Evolutionary conservation across 2,888 invertebrate genomes (phyloP).

Genomic region (Muscina levida): DNA sequence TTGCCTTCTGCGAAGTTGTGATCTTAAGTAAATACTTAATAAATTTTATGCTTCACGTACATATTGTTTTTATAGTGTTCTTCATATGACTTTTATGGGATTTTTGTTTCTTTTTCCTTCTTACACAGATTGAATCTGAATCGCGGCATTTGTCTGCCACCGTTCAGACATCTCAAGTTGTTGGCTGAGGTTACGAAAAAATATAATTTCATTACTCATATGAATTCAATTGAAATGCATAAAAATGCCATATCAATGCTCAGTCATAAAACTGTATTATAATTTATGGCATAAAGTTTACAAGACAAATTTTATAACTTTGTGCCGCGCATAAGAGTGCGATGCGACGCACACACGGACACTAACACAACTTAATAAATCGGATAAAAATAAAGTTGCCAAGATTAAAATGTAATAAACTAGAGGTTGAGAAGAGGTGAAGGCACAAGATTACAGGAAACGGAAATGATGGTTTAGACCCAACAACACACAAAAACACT

Average conservation of each 20-base stretch:
- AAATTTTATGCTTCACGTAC: conserved; percentile 48
- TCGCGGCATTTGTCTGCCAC: not conserved
- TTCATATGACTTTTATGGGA: conserved; percentile 29
- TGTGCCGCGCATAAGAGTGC: no score
- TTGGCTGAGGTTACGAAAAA: not conserved
- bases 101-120: not conserved
- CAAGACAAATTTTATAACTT: not conserved
- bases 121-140: not conserved
- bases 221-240: conserved; percentile 42
- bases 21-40: conserved; percentile 40
- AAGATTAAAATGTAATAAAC: conserved; percentile 5
- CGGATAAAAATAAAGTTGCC: not conserved
- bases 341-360: no score
- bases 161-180: not conserved
- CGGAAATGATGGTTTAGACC: no score
- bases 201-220: conserved; percentile 51
- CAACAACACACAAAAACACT: no score
- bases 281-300: conserved; percentile 14
- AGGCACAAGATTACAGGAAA: no score
- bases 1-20: conserved; percentile 40
- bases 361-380: not conserved
- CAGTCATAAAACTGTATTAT: conserved; percentile 27
- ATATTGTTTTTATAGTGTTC: conserved; percentile 27
- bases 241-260: conserved; percentile 7
- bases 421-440: no score